Percentiles rank a stretch among this genome's conserved stretches.
Conservation (phyloP, 2,113 vertebrate species). For the Ptilorrhoa leucosticta region DNA sequence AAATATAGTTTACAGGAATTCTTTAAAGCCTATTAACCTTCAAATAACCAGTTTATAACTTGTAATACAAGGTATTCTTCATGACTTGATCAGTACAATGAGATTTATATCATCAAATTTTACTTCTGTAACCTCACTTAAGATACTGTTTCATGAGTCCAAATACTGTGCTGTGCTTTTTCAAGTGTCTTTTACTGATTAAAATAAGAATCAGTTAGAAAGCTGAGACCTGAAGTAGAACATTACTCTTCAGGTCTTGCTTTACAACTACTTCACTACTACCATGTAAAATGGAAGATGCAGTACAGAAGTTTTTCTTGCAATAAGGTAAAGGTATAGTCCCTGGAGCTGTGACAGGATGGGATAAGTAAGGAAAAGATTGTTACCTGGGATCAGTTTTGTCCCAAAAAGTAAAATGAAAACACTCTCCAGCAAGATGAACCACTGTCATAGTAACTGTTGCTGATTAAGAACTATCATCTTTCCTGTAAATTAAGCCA, state of each 20-base stretch:
- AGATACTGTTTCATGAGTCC: not conserved
- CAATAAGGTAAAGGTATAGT: not conserved
- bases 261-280: not conserved
- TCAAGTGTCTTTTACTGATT: not conserved
- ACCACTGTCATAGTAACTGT: not conserved
- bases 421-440: not conserved
- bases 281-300: not conserved
- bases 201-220: not conserved
- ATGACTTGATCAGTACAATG: not conserved
- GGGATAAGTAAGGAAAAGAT: not conserved
- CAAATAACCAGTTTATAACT: not conserved
- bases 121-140: not conserved
- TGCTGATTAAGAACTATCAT: not conserved
- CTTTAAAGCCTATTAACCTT: not conserved
- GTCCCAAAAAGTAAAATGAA: not conserved
- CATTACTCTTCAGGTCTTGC: not conserved
- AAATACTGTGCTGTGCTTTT: not conserved
- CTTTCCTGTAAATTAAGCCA: not conserved
- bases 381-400: not conserved
- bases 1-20: not conserved
- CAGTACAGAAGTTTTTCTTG: not conserved
- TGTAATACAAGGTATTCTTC: not conserved
- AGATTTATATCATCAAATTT: not conserved
- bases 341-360: not conserved
- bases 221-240: not conserved